Base-by-base conservation (phyloP, 2,797 vertebrate species). In the Myotis planiceps region DNA sequence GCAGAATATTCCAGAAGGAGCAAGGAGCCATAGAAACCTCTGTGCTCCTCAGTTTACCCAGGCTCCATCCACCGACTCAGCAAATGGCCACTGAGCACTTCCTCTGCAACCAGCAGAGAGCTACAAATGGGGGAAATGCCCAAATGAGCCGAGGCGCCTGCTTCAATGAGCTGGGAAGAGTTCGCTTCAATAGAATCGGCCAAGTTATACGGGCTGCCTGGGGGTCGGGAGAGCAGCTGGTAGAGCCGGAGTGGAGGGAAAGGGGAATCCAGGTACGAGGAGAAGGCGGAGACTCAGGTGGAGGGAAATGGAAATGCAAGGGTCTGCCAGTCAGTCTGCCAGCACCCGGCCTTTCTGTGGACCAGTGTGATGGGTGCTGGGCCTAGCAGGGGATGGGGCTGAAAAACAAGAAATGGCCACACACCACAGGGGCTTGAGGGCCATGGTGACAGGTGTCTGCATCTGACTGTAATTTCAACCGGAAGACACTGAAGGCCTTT, bases 381-480 rank as follows among this genome's bases (percentile, higher is more conserved):
- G 23, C 9, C 6, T 37, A 25, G 19, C 37, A 21, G 1, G 42
- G 58, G 63, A 47, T 5, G n/a, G 5, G 68, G 72, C 3, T 14
- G 7, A 51, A 74, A 37, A 19, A 53, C 58, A 79, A 6, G 21
- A 72, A 82, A 58, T 29, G n/a, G 39, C 55, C 45, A 8, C 58
- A 29, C 2, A 58, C 10, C 68, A 18, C 19, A 47, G 29, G 51
- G 39, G 25, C 25, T 27, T 76, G 27, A 5, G 51, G 83, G 39
- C 63, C 74, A 49, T 0, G 2, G 47, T 58, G 51, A 19, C 12
- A 49, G 15, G 39, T 23, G 39, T 49, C 85, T 76, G 72, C 45
- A 91, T 53, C 49, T 79, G 51, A 81, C 45, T 88, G 72, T 87
- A 42, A 95, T 74, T 76, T 60, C 42, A 93, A 37, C 19, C 89